Evolutionary conservation across 2,888 invertebrate genomes (phyloP), one percentile per base, ranked within the genome.

Genomic region (Aricia artaxerxes): DNA sequence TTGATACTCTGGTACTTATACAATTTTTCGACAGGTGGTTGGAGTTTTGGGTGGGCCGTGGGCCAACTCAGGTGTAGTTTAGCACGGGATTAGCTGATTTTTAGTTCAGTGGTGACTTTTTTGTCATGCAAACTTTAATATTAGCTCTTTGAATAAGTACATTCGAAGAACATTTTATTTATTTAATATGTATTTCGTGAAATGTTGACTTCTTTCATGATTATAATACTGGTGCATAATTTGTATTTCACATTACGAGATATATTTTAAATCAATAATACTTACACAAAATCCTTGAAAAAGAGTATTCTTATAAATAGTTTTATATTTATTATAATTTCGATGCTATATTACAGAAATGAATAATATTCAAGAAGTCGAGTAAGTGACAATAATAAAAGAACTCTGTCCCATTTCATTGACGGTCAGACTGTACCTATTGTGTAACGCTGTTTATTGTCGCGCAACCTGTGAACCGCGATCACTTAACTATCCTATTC

Each of bases 401-500:
- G 35, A 69, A 38, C 35, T 69, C 13, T 38, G 35, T 69, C 69
- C 69, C 5, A 35, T 69, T 69, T 69, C 35, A 69, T 38, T 69
- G 35, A 69, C 38, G 11, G 4, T 35, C 69, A 13, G 69, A 69
- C 16, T 61, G 24, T 44, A 40, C 40, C 40, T 40, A 73, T 73
- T 75, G 75, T 53, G 76, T 76, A 35, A 57, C 35, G 57, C 5
- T 24, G 31, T 31, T 53, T 4, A 31, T 9, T 31, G 57, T 76
- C 76, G 76, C 35, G 11, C 57, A 4, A 76, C 76, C 35, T 76
- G 57, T 76, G 49, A 49, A 31, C 76, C 49, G 31, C 35, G 31
- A 13, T 38, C 53, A 69, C 35, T 35, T 35, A 11, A 5, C 69
- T 35, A 35, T 24, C 61, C 61, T 24, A 61, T 61, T 61, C 64